phyloP scores from a whole-genome alignment of 2,888 invertebrate genomes.

The Harmothoe impar region DNA sequence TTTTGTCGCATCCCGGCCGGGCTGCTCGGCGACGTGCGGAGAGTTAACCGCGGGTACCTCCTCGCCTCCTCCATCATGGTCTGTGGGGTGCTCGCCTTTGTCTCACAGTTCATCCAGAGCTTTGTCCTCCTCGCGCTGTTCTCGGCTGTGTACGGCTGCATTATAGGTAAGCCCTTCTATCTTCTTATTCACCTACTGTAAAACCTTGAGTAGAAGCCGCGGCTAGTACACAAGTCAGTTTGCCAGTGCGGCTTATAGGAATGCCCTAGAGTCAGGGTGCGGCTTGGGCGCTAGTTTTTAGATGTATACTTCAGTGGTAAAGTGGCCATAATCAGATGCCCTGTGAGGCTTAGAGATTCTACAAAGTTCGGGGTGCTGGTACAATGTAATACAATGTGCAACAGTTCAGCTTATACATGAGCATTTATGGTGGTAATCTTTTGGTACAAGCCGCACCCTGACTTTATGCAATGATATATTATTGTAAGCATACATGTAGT shows the following conservation, averaged over 20 bases:
- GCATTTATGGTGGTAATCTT: neutral
- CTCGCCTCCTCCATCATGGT: conserved; percentile 17
- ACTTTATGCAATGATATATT: too few species aligned
- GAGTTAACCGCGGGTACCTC: neutral
- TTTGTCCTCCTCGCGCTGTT: neutral
- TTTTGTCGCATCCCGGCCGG: conserved; percentile 51
- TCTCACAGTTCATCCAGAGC: conserved; percentile 3
- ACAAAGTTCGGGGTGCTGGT: neutral
- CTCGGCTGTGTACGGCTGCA: conserved; percentile 32
- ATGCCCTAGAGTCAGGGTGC: too few species aligned
- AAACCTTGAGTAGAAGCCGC: too few species aligned
- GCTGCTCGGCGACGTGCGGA: conserved; percentile 10
- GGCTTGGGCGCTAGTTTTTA: too few species aligned
- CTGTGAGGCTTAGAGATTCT: neutral
- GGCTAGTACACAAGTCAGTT: too few species aligned
- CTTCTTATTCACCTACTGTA: too few species aligned
- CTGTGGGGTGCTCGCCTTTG: conserved; percentile 1
- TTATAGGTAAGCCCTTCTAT: conserved; percentile 38
- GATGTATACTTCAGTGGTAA: too few species aligned
- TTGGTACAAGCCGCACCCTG: too few species aligned
- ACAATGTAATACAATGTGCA: neutral
- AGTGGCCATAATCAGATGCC: too few species aligned
- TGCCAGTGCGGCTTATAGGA: too few species aligned
- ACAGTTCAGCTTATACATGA: neutral
- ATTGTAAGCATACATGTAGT: too few species aligned